Percentiles rank a stretch among this genome's conserved stretches.
phyloP scores from a whole-genome alignment of 2,888 invertebrate genomes.

The Conomelus anceps region DNA sequence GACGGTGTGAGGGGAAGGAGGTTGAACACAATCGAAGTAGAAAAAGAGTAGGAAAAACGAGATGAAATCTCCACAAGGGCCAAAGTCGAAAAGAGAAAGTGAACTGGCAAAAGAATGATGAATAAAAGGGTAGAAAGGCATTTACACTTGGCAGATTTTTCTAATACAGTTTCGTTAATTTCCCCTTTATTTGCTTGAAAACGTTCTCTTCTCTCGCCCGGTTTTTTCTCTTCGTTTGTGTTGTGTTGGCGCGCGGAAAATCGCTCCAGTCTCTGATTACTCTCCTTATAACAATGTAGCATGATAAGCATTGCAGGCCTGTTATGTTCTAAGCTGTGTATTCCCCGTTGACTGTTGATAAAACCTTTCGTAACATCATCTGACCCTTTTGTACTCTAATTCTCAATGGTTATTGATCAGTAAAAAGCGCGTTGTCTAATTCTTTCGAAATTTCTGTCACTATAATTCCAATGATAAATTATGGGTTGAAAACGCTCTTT shows the following conservation, averaged over 20 bases:
- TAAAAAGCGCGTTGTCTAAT: not conserved
- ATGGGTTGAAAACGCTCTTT: no score
- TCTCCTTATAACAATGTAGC: not conserved
- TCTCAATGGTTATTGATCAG: not conserved
- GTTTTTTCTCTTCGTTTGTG: not conserved
- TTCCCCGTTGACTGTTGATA: not conserved
- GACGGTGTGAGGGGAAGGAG: not conserved
- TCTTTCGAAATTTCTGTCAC: no score
- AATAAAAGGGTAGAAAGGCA: not conserved
- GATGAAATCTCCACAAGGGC: not conserved
- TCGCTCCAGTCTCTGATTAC: not conserved
- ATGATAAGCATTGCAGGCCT: not conserved
- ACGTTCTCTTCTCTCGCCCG: not conserved
- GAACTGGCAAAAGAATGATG: not conserved
- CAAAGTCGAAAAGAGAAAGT: not conserved
- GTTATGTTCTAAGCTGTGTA: not conserved
- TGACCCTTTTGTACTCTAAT: not conserved
- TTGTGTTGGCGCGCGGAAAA: not conserved
- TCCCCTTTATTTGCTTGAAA: not conserved
- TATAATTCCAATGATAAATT: no score
- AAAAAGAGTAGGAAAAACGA: not conserved
- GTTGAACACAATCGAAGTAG: not conserved
- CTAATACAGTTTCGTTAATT: not conserved
- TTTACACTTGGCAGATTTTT: not conserved
- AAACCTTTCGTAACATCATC: not conserved